Base-by-base conservation (phyloP, 37 sponge, comb jelly and placozoan species). In the Amphimedon queenslandica region DNA sequence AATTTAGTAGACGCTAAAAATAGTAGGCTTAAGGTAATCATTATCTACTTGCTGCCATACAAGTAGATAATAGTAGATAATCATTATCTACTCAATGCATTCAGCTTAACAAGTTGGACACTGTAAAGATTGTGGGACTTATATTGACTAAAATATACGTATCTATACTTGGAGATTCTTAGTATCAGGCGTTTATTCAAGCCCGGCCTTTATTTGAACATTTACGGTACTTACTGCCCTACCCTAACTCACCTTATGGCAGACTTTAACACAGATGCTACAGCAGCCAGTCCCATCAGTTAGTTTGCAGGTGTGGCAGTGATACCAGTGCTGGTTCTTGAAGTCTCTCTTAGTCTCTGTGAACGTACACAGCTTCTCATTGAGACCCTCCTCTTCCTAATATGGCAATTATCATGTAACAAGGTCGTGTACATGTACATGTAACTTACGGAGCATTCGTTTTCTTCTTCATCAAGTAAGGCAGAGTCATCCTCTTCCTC, bases 211-310 rank as follows among this genome's bases (percentile, higher is more conserved):
- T n/a, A n/a, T n/a, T n/a, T n/a, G n/a, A n/a, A n/a, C n/a, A n/a
- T n/a, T n/a, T n/a, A n/a, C n/a, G n/a, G n/a, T n/a, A n/a, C n/a
- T n/a, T n/a, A n/a, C n/a, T n/a, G n/a, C n/a, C n/a, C n/a, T n/a
- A n/a, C n/a, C n/a, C n/a, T n/a, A n/a, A n/a, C n/a, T n/a, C n/a
- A 84, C 93, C 80, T 82, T 95, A 77, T 95, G 96, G 42, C 96
- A 95, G 55, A 95, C 96, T 55, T 86, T 92, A 67, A 90, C 96
- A 82, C 96, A 95, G 42, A 82, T 68, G 36, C 83, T 60, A 63
- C 96, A 95, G 31, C 78, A 76, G 18, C 93, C 96, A 23, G 76
- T 73, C 40, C 80, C 75, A 8, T 92, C 87, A 29, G 77, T 86
- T 37, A 92, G 67, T 23, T 75, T 76, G 66, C 96, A 95, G 3